Percentiles rank a stretch among this genome's conserved stretches.
These are phyloP conservation scores for Tupiocoris notatus DNA, from an alignment of 2,888 invertebrate genomes.

Conservation along the genomic window DNA sequence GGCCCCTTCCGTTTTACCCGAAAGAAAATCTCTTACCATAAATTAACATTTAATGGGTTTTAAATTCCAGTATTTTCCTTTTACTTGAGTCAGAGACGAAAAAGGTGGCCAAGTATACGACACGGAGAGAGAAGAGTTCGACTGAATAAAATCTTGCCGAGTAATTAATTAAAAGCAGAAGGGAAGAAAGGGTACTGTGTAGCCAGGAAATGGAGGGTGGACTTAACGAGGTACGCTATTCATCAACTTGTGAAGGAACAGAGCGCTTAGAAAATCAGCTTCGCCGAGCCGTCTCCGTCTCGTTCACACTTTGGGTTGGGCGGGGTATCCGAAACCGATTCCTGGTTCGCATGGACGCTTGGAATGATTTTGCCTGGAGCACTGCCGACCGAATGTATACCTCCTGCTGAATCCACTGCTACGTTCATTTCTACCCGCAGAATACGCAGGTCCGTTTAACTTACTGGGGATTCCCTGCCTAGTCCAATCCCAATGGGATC, in stretches of 20 bases:
- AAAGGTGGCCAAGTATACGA: neutral
- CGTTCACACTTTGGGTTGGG: neutral
- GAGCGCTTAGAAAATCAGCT: slow-evolving; percentile 19
- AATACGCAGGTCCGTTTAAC: neutral
- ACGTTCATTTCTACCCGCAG: neutral
- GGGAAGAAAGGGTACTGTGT: neutral
- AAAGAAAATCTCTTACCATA: slow-evolving; percentile 27
- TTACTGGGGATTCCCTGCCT: neutral
- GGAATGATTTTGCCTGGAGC: too few relatives aligned
- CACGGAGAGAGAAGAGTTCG: slow-evolving; percentile 1
- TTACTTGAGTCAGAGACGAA: neutral
- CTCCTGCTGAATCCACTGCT: neutral
- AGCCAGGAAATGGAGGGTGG: neutral
- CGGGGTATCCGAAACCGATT: neutral
- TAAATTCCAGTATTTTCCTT: slow-evolving; percentile 38
- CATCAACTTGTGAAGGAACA: slow-evolving; percentile 43
- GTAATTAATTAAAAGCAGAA: slow-evolving; percentile 41
- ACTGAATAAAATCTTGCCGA: slow-evolving; percentile 41
- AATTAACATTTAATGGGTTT: slow-evolving; percentile 43
- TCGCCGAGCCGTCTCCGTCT: neutral
- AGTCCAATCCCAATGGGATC: slow-evolving; percentile 25
- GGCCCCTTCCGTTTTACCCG: neutral
- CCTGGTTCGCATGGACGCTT: neutral
- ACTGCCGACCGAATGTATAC: too few relatives aligned
- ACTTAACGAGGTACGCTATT: slow-evolving; percentile 42